These are phyloP conservation scores for Odontomachus brunneus DNA, from an alignment of 1,140 invertebrate species.

Conservation along the genomic window DNA sequence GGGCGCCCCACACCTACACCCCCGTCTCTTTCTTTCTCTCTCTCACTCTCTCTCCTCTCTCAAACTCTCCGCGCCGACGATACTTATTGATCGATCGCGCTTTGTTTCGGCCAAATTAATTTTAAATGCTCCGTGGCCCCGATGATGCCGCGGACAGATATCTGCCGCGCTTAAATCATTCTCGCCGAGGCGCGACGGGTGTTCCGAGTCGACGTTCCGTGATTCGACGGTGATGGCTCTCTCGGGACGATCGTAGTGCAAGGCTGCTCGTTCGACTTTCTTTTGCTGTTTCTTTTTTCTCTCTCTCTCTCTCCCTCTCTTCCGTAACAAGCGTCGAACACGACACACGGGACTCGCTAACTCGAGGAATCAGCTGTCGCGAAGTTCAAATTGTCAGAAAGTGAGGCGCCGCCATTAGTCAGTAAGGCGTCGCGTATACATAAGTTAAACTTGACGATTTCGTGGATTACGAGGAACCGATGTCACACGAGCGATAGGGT, in stretches of 20 bases:
- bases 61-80: conserved; percentile 66
- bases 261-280: conserved; percentile 8
- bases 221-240: conserved; percentile 57
- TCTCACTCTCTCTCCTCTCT: background rate
- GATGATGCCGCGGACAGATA: conserved; percentile 68
- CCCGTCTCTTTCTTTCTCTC: conserved; percentile 4
- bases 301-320: too few species aligned
- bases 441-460: too few species aligned
- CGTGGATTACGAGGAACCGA: too few species aligned
- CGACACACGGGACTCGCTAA: background rate
- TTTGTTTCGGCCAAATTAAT: conserved; percentile 78
- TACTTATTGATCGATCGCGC: conserved; percentile 77
- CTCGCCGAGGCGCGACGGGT: conserved; percentile 68
- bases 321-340: background rate
- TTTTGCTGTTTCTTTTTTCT: background rate
- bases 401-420: too few species aligned
- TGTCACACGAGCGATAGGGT: too few species aligned
- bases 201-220: conserved; percentile 33
- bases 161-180: conserved; percentile 68
- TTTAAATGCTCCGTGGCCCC: conserved; percentile 72
- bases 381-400: too few species aligned
- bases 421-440: too few species aligned
- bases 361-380: background rate
- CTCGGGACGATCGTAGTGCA: conserved; percentile 34
- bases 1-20: conserved; percentile 73